These are phyloP conservation scores for Blera fallax DNA, from an alignment of 2,888 invertebrate genomes.

Conservation along the genomic window DNA sequence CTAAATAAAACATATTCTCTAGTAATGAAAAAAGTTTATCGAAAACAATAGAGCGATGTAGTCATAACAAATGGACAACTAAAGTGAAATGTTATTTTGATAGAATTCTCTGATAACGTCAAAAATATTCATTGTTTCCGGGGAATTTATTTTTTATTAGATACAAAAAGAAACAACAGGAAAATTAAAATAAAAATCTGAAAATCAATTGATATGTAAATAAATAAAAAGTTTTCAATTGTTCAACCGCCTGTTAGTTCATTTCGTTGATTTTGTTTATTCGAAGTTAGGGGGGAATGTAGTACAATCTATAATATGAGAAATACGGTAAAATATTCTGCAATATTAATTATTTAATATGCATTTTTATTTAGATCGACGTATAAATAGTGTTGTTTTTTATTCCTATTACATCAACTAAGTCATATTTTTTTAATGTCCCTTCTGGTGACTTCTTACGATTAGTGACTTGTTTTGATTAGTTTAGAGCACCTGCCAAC, in stretches of 20 bases:
- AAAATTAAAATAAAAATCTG: not conserved
- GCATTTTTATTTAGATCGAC: too few relatives aligned
- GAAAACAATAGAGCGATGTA: not conserved
- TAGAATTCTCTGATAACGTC: not conserved
- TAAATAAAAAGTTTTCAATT: not conserved
- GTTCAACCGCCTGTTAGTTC: not conserved
- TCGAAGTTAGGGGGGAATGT: not conserved
- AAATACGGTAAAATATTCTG: too few relatives aligned
- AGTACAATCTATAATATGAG: too few relatives aligned
- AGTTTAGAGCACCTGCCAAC: too few relatives aligned
- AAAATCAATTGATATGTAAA: not conserved
- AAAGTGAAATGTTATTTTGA: conserved; percentile 34
- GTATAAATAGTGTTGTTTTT: too few relatives aligned
- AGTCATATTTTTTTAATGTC: too few relatives aligned
- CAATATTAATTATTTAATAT: not conserved
- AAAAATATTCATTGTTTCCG: not conserved
- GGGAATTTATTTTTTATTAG: not conserved
- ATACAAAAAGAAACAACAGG: not conserved
- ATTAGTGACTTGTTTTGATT: too few relatives aligned
- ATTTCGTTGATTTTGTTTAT: not conserved
- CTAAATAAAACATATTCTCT: conserved; percentile 31
- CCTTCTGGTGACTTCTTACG: too few relatives aligned
- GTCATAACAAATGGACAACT: conserved; percentile 18
- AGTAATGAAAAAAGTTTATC: conserved; percentile 5
- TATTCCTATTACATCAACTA: too few relatives aligned